Conservation (phyloP, 2,113 vertebrate genomes). For the Athene noctua region DNA sequence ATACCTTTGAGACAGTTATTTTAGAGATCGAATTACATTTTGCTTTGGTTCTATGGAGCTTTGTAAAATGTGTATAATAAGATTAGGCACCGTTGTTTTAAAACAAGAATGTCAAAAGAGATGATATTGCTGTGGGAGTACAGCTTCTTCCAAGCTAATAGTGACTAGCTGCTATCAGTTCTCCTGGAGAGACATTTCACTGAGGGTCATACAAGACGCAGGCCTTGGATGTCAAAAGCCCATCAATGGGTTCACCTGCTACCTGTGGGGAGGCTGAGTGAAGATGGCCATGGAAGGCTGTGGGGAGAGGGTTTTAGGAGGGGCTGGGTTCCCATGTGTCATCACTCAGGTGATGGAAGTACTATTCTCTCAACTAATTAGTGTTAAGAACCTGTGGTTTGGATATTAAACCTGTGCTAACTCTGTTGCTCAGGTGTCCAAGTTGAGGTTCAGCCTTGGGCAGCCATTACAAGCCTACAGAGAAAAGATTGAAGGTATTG, state of each 20-base stretch:
- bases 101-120: not conserved
- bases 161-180: not conserved
- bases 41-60: not conserved
- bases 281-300: fast-evolving
- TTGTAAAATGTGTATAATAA: not conserved
- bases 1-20: not conserved
- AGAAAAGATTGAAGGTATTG: not conserved
- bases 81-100: not conserved
- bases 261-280: not conserved
- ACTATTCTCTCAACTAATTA: not conserved
- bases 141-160: not conserved
- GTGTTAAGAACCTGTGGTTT: not conserved
- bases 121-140: not conserved
- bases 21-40: not conserved
- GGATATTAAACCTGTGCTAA: not conserved
- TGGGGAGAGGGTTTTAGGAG: not conserved
- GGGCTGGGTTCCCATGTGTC: fast-evolving
- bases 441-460: not conserved
- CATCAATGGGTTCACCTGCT: not conserved
- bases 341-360: not conserved
- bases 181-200: not conserved
- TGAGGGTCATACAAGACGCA: fast-evolving
- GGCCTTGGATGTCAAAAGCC: not conserved
- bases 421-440: not conserved
- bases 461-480: not conserved